A percentile compares a stretch with the other conserved stretches of the same genome.
These are phyloP conservation scores for Eupithecia centaureata DNA, from an alignment of 2,888 invertebrate genomes.

Conservation along the genomic window DNA sequence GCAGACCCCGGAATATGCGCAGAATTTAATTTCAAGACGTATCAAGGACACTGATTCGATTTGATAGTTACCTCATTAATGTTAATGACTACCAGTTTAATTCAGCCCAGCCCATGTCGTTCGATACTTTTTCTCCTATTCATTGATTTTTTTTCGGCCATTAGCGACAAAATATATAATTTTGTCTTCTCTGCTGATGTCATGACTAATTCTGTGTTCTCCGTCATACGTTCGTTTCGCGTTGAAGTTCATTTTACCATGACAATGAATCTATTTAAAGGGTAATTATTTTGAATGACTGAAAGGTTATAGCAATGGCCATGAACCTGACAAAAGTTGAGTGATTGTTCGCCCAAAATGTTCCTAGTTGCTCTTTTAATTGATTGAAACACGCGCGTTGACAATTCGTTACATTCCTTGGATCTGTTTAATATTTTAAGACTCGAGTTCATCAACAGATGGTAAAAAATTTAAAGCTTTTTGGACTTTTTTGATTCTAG, in stretches of 20 bases:
- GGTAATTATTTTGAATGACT: conserved; percentile 28
- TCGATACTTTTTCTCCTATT: conserved; percentile 33
- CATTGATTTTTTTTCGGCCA: conserved; percentile 36
- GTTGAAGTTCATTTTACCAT: conserved; percentile 24
- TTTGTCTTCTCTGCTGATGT: conserved; percentile 35
- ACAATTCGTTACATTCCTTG: neutral
- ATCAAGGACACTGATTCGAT: conserved; percentile 37
- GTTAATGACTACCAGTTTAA: conserved; percentile 42
- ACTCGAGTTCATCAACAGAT: too few species aligned
- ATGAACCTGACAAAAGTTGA: conserved; percentile 20
- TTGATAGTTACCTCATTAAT: conserved; percentile 30
- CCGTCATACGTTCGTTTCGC: conserved; percentile 25
- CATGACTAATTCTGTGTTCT: conserved; percentile 33
- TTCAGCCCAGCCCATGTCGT: conserved; percentile 39
- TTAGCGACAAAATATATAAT: conserved; percentile 34
- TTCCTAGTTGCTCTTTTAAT: conserved; percentile 5
- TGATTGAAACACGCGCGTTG: conserved; percentile 1
- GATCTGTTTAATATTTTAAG: neutral
- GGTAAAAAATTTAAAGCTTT: too few species aligned
- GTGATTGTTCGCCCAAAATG: conserved; percentile 7
- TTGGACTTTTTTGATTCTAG: too few species aligned
- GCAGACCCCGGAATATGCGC: conserved; percentile 16
- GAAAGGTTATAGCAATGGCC: conserved; percentile 21
- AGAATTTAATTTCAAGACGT: conserved; percentile 12
- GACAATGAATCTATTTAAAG: conserved; percentile 30